Evolutionary conservation across 2,113 vertebrate species (phyloP).

Genomic region (Syrmaticus mikado): DNA sequence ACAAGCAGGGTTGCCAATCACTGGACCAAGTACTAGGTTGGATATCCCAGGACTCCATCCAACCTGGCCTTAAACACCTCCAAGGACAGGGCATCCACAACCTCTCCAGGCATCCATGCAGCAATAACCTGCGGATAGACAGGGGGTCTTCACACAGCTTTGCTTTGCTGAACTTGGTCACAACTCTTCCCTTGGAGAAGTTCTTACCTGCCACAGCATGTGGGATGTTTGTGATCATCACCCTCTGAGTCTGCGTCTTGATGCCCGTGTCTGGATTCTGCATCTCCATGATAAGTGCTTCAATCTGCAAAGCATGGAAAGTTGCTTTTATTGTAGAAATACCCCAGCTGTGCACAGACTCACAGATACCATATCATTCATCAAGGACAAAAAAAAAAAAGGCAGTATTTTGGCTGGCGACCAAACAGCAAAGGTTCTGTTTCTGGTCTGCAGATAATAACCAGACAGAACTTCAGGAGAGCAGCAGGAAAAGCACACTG

Average conservation of each 20-base stretch:
- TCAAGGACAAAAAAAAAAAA: not conserved
- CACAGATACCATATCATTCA: not conserved
- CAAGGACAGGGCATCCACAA: too few species aligned
- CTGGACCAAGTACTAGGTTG: too few species aligned
- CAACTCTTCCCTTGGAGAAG: rapidly evolving
- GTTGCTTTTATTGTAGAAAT: not conserved
- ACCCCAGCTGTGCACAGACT: not conserved
- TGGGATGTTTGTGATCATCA: slow-evolving; percentile 87
- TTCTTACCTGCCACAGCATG: slow-evolving; percentile 91
- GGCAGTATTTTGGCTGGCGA: not conserved
- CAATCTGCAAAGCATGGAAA: slow-evolving; percentile 80
- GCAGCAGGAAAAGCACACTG: not conserved
- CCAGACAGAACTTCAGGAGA: not conserved
- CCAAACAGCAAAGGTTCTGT: not conserved
- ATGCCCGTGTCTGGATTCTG: slow-evolving; percentile 89
- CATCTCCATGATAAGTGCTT: slow-evolving; percentile 92
- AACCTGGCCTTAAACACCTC: too few species aligned
- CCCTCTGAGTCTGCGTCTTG: slow-evolving; percentile 88
- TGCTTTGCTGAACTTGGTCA: not conserved
- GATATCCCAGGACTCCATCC: too few species aligned
- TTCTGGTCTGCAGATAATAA: not conserved
- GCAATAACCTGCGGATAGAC: not conserved
- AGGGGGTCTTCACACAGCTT: rapidly evolving
- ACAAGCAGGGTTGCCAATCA: too few species aligned
- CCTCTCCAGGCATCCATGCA: not conserved